These are phyloP conservation scores for Etheostoma nigrum DNA, from an alignment of 2,797 vertebrate species.

Conservation along the genomic window DNA sequence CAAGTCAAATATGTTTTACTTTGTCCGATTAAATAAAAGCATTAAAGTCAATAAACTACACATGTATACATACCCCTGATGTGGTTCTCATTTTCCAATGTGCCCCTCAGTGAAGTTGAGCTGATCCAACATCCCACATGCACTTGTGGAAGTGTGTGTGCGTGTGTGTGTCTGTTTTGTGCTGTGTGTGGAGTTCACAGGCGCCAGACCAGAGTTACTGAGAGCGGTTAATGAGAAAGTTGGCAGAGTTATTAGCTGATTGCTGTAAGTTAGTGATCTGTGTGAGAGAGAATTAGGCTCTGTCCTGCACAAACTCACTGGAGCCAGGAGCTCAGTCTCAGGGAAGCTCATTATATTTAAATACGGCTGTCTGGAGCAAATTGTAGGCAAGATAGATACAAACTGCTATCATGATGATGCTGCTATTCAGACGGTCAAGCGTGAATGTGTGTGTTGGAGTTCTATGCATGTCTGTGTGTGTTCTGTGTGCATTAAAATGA, in stretches of 20 bases:
- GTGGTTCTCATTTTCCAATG: no score
- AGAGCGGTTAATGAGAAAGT: slow-evolving; percentile 74
- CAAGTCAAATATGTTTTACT: no score
- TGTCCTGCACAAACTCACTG: slow-evolving; percentile 61
- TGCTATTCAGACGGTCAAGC: slow-evolving; percentile 42
- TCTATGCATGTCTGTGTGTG: slow-evolving; percentile 8
- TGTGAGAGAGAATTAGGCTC: slow-evolving; percentile 72
- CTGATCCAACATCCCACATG: no score
- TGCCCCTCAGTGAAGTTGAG: no score
- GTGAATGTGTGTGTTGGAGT: slow-evolving; percentile 13
- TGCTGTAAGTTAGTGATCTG: slow-evolving; percentile 78
- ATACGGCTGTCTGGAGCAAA: slow-evolving; percentile 61
- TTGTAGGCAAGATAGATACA: slow-evolving; percentile 56
- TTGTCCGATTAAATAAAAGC: no score
- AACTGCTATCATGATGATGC: slow-evolving; percentile 26
- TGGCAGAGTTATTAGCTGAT: slow-evolving; percentile 80
- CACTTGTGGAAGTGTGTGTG: no score
- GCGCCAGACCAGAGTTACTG: slow-evolving; percentile 62
- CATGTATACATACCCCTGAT: no score
- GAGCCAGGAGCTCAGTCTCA: slow-evolving; percentile 59
- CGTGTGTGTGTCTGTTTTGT: slow-evolving; percentile 18
- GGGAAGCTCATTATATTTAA: slow-evolving; percentile 71
- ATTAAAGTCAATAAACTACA: no score
- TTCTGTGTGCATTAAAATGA: slow-evolving; percentile 25
- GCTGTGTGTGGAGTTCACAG: slow-evolving; percentile 53